These are phyloP conservation scores for Tholera decimalis DNA, from an alignment of 2,888 invertebrate genomes.

Conservation along the genomic window DNA sequence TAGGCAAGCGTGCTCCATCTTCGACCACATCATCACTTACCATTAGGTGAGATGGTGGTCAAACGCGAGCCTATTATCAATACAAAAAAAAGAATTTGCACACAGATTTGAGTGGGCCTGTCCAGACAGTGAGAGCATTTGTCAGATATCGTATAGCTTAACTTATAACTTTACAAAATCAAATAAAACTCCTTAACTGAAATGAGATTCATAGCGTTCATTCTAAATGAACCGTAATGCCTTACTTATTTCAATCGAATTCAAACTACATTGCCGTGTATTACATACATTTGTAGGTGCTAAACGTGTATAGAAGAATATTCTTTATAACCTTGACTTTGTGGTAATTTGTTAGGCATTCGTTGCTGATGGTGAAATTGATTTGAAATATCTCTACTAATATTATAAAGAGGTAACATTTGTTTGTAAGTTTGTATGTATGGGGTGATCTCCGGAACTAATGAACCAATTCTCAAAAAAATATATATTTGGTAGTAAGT, in stretches of 20 bases:
- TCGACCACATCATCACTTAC: no score
- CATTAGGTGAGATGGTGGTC: no score
- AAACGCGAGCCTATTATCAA: no score
- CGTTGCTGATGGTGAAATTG: background rate
- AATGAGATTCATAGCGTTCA: conserved; percentile 11
- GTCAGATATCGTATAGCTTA: no score
- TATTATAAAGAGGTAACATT: background rate
- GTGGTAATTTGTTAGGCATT: conserved; percentile 15
- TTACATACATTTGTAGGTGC: background rate
- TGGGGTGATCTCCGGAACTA: no score
- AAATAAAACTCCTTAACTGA: background rate
- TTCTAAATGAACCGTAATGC: conserved; percentile 26
- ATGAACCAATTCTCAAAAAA: no score
- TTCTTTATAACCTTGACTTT: conserved; percentile 34
- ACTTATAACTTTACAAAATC: no score
- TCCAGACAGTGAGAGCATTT: no score
- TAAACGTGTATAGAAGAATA: conserved; percentile 17
- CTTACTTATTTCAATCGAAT: conserved; percentile 29
- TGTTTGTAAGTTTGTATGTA: background rate
- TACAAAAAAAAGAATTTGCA: no score
- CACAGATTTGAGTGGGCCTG: no score
- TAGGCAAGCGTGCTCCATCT: no score
- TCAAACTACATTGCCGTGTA: conserved; percentile 9
- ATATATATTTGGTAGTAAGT: no score
- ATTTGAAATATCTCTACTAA: background rate